These are phyloP conservation scores for Coluber constrictor DNA, from an alignment of 2,797 vertebrate genomes.

Conservation along the genomic window DNA sequence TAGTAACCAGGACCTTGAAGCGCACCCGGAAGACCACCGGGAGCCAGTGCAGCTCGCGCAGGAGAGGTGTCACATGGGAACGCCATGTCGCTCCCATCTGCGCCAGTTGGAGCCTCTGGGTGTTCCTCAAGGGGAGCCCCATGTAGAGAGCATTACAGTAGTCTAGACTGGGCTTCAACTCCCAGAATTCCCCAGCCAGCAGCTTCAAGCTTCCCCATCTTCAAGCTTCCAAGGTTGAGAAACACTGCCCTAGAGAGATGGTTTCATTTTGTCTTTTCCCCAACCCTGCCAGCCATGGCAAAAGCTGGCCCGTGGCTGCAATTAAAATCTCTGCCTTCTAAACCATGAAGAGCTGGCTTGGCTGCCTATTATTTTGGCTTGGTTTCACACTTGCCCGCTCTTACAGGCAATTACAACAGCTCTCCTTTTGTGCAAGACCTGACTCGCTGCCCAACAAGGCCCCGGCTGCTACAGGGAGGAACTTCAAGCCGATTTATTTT, in stretches of 20 bases:
- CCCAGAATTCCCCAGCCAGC: no score
- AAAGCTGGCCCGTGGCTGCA: not conserved
- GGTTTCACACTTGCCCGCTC: not conserved
- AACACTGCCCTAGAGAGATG: not conserved
- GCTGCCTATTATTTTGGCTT: not conserved
- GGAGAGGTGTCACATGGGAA: no score
- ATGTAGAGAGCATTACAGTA: no score
- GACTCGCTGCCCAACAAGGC: not conserved
- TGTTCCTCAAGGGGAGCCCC: no score
- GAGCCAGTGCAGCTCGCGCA: no score
- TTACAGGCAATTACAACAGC: not conserved
- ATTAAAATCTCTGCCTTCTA: not conserved
- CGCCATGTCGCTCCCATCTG: no score
- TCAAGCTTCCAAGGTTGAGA: no score
- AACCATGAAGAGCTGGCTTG: not conserved
- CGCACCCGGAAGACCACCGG: no score
- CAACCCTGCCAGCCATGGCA: not conserved
- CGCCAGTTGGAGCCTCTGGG: no score
- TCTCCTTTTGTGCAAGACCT: not conserved
- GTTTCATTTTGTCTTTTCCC: not conserved
- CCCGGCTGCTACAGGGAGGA: not conserved
- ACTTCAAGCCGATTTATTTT: not conserved
- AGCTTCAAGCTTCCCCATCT: no score
- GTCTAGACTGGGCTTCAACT: no score
- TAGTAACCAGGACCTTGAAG: no score